Evolutionary conservation across 1,140 invertebrate genomes (phyloP), one percentile per base, ranked within the genome.

Genomic region (Philopotamus ludificatus): DNA sequence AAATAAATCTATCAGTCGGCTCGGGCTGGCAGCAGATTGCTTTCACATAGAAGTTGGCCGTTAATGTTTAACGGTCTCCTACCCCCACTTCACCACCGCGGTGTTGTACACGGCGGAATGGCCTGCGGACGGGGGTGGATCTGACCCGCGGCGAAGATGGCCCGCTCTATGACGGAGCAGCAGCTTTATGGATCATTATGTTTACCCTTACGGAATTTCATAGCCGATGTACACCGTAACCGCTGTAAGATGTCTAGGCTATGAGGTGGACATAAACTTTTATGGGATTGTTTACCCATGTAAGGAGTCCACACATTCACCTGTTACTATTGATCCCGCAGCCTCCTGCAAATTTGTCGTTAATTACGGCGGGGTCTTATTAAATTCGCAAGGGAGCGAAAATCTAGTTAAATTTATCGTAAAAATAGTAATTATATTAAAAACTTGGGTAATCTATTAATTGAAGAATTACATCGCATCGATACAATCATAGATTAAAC

Each of bases 181-280:
- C 61, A 62, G 58, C 65, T 68, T 68, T 68, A 68, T 68, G 67
- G 63, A 68, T 68, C 63, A 65, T 68, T 65, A 67, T 67, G 65
- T 58, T 60, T 67, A 58, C 65, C 65, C 65, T 67, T 57, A 58
- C 58, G 57, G 54, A 65, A 57, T 68, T 68, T 68, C 63, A 68
- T 68, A 58, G 67, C n/a, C 67, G 26, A 63, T 39, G 51, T 54
- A 63, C 23, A 55, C 55, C 28, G 34, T 57, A 63, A 67, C 41
- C 42, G 47, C 45, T 25, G 55, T 55, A 60, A 42, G 45, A 64
- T 68, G 58, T 39, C 57, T 62, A 42, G 50, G 26, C 55, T 65
- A 65, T 58, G 58, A 68, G 58, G 44, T 60, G 59, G 59, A 62
- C 67, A 54, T 68, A 65, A 68, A 68, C 15, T 68, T 65, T 65